Conservation (phyloP, 2,888 invertebrate genomes). For the Athalia circularis region DNA sequence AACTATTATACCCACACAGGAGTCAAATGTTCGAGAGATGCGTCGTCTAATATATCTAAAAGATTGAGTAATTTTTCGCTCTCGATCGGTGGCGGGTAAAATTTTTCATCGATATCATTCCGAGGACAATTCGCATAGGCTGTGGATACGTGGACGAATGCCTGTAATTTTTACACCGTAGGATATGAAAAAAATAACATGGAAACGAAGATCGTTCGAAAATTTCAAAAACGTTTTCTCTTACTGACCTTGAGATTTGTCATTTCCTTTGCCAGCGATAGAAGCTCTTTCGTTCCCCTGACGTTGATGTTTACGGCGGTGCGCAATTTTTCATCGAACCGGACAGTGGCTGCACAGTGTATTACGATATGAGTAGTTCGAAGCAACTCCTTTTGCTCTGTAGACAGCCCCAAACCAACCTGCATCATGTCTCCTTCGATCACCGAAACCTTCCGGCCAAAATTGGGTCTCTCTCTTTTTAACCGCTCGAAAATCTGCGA, state of each 20-base stretch:
- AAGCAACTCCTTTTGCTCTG: constrained; percentile 74
- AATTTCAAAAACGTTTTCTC: neutral
- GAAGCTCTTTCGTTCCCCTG: constrained; percentile 79
- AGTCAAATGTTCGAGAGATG: constrained; percentile 60
- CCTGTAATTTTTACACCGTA: constrained; percentile 55
- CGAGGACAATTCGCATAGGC: constrained; percentile 67
- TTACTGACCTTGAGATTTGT: constrained; percentile 78
- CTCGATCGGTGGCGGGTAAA: constrained; percentile 64
- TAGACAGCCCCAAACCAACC: constrained; percentile 75
- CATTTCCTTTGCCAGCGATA: constrained; percentile 81
- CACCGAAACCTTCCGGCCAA: constrained; percentile 76
- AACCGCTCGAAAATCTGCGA: constrained; percentile 76
- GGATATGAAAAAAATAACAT: neutral
- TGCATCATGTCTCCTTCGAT: constrained; percentile 76
- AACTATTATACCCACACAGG: constrained; percentile 59
- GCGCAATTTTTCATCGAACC: constrained; percentile 83
- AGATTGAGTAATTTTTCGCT: constrained; percentile 63
- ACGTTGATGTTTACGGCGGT: constrained; percentile 83
- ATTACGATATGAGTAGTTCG: constrained; percentile 80
- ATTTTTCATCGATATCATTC: constrained; percentile 67
- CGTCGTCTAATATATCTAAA: constrained; percentile 65
- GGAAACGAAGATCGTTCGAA: neutral
- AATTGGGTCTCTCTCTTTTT: constrained; percentile 74
- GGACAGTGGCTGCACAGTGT: constrained; percentile 86
- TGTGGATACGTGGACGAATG: constrained; percentile 69